Evolutionary conservation across 2,797 vertebrate species (phyloP).

Genomic region (Protosalanx chinensis): DNA sequence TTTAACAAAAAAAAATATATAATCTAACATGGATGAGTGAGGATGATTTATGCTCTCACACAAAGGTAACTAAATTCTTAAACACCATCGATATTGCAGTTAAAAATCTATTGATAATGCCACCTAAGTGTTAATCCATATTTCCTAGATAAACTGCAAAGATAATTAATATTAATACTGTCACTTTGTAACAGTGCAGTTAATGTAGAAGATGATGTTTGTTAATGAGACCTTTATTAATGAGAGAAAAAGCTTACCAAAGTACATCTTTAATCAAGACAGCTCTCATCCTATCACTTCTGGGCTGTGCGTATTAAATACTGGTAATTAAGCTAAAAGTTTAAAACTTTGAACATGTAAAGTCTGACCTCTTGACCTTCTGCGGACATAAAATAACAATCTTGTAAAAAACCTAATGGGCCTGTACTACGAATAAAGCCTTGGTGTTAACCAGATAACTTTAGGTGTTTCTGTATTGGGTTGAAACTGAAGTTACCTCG

Average conservation of each 20-base stretch:
- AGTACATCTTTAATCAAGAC: constrained; percentile 51
- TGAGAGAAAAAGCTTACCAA: constrained; percentile 21
- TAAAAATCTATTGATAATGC: constrained; percentile 39
- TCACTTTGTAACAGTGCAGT: constrained; percentile 24
- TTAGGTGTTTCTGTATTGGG: no score
- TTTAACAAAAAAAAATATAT: no score
- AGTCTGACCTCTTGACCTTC: constrained; percentile 46
- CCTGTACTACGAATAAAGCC: no score
- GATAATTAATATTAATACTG: constrained; percentile 46
- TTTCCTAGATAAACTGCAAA: constrained; percentile 36
- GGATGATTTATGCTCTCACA: no score
- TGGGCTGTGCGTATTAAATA: constrained; percentile 25
- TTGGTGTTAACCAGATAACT: no score
- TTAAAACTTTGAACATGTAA: constrained; percentile 48
- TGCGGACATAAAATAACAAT: constrained; percentile 41
- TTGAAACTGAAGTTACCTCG: no score
- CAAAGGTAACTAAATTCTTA: no score
- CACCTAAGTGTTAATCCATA: constrained; percentile 20
- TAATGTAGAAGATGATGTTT: constrained; percentile 40
- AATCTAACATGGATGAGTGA: no score
- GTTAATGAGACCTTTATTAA: constrained; percentile 47
- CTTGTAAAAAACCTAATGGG: constrained; percentile 32
- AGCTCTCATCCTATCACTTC: constrained; percentile 23
- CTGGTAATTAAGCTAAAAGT: constrained; percentile 49
- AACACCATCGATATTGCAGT: constrained; percentile 1